phyloP scores from a whole-genome alignment of 2,113 vertebrate species.

The Syngnathoides biaculeatus region DNA sequence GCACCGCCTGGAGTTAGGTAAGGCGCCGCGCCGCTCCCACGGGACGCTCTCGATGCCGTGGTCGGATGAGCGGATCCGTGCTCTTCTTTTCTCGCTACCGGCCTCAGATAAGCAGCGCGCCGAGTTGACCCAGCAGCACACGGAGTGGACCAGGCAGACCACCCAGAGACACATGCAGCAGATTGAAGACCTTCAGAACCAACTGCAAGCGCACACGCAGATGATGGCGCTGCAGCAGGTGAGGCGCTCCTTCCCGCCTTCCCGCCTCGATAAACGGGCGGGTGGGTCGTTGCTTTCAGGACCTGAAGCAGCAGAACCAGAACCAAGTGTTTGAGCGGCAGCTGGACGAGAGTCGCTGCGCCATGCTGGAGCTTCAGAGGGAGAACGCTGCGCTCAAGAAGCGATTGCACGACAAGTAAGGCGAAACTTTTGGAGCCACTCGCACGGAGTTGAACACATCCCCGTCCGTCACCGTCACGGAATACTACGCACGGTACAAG shows the following conservation, averaged over 20 bases:
- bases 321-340: constrained; percentile 76
- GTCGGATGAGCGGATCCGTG: constrained; percentile 39
- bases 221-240: constrained; percentile 78
- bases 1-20: constrained; percentile 84
- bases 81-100: constrained; percentile 17
- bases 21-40: too few species aligned
- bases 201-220: constrained; percentile 76
- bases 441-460: too few species aligned
- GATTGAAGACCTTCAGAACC: constrained; percentile 78
- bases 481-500: too few species aligned
- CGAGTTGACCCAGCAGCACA: constrained; percentile 83
- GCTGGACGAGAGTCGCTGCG: constrained; percentile 75
- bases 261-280: not conserved
- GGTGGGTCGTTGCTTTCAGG: constrained; percentile 64
- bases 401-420: constrained; percentile 65
- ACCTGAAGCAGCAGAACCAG: constrained; percentile 77
- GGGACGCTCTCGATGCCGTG: too few species aligned
- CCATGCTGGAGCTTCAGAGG: constrained; percentile 75
- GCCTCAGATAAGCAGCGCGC: constrained; percentile 80
- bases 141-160: constrained; percentile 75
- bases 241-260: constrained; percentile 5
- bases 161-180: constrained; percentile 85
- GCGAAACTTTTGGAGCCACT: not conserved
- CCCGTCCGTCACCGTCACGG: too few species aligned
- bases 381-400: constrained; percentile 82